Conservation (phyloP, 2,797 vertebrate genomes). For the Buphagus erythrorhynchus region DNA sequence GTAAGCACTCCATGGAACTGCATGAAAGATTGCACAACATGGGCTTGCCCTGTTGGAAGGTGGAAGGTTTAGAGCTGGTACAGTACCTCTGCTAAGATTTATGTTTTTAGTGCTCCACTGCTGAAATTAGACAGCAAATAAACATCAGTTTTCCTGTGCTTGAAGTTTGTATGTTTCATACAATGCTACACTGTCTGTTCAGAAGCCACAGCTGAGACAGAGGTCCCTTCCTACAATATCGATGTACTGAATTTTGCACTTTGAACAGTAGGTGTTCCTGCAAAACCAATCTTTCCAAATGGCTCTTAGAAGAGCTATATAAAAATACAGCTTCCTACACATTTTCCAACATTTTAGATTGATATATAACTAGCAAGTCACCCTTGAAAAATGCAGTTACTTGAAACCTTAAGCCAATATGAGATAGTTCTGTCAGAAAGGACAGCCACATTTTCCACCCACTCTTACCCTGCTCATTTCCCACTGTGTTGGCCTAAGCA, state of each 20-base stretch:
- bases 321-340: slow-evolving; percentile 41
- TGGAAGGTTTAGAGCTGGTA: not conserved
- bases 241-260: not conserved
- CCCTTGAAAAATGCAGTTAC: slow-evolving; percentile 13
- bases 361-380: not conserved
- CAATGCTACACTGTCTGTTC: not conserved
- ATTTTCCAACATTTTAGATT: slow-evolving; percentile 11
- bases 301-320: not conserved
- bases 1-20: not conserved
- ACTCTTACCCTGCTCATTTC: not conserved
- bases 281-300: not conserved
- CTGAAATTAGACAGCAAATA: not conserved
- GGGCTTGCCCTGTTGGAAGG: not conserved
- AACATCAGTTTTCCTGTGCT: not conserved
- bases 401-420: not conserved
- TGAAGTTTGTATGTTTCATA: not conserved
- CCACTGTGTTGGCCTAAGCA: not conserved
- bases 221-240: not conserved
- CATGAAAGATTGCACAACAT: not conserved
- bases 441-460: not conserved
- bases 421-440: not conserved
- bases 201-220: not conserved
- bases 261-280: not conserved
- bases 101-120: not conserved
- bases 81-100: not conserved